A percentile compares a stretch with the other conserved stretches of the same genome.
Evolutionary conservation across 2,888 invertebrate species (phyloP).

Genomic region (Cantharis nigra): DNA sequence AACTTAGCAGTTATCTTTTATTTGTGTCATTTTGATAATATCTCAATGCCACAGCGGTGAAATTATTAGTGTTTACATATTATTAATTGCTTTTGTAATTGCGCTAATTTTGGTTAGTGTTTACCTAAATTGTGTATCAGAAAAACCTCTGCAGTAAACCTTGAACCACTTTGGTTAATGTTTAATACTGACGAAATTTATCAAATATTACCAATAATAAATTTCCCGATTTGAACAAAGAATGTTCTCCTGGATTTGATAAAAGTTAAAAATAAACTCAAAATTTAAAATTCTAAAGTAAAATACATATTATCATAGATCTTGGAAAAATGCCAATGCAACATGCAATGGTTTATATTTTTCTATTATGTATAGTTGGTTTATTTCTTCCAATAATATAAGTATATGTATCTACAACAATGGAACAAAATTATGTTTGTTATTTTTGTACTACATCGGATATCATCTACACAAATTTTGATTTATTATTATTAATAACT

Average conservation of each 20-base stretch:
- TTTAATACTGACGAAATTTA: conserved; percentile 2
- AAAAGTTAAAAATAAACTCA: conserved; percentile 13
- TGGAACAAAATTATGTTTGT: background rate
- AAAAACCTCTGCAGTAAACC: conserved; percentile 4
- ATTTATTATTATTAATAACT: background rate
- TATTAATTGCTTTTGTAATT: conserved; percentile 3
- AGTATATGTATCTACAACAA: background rate
- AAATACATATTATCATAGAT: conserved; percentile 10
- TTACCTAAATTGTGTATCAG: conserved; percentile 6
- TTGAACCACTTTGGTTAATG: conserved; percentile 9
- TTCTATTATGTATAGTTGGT: conserved; percentile 1
- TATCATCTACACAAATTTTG: background rate
- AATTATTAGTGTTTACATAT: conserved; percentile 4
- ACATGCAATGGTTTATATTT: conserved; percentile 13
- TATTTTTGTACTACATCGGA: background rate
- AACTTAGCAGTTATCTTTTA: conserved; percentile 12
- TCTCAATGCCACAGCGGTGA: conserved; percentile 11
- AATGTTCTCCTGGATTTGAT: background rate
- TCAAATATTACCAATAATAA: conserved; percentile 3
- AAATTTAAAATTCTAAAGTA: conserved; percentile 13
- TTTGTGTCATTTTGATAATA: conserved; percentile 17
- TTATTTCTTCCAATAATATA: background rate
- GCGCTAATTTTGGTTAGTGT: conserved; percentile 3
- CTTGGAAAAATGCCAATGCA: conserved; percentile 13
- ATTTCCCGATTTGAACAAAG: conserved; percentile 10